phyloP scores from a whole-genome alignment of 2,888 invertebrate genomes.

The Catocala nupta region DNA sequence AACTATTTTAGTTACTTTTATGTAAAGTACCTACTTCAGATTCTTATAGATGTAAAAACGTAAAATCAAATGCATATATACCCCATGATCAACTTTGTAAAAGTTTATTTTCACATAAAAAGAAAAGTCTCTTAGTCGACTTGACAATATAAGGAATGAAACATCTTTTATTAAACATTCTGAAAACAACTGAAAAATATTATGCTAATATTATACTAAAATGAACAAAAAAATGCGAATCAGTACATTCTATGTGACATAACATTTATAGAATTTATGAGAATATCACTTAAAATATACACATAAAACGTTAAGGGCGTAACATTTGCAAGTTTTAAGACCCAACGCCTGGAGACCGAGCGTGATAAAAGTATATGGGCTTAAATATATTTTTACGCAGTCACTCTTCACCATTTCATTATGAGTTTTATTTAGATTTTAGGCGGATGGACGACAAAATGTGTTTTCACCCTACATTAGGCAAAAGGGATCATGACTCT shows the following conservation, averaged over 20 bases:
- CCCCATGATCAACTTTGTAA: neutral
- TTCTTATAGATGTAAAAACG: slow-evolving; percentile 32
- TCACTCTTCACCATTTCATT: slow-evolving; percentile 49
- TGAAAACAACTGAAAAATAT: slow-evolving; percentile 33
- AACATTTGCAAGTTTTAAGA: slow-evolving; percentile 64
- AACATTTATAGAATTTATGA: slow-evolving; percentile 71
- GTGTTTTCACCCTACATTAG: slow-evolving; percentile 35
- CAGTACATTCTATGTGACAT: slow-evolving; percentile 59
- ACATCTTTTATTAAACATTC: slow-evolving; percentile 20
- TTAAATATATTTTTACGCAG: slow-evolving; percentile 56
- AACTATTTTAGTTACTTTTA: slow-evolving; percentile 54
- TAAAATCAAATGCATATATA: slow-evolving; percentile 21
- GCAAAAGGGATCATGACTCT: slow-evolving; percentile 24
- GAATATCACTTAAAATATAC: slow-evolving; percentile 68
- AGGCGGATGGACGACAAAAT: slow-evolving; percentile 38
- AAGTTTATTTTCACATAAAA: neutral
- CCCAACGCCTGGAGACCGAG: slow-evolving; percentile 54
- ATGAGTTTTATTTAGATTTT: slow-evolving; percentile 54
- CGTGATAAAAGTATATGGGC: slow-evolving; percentile 65
- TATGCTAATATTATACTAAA: slow-evolving; percentile 39
- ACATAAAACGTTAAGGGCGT: slow-evolving; percentile 58
- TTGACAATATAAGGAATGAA: slow-evolving; percentile 22
- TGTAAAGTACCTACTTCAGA: slow-evolving; percentile 29
- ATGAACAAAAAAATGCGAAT: slow-evolving; percentile 55
- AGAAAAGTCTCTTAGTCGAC: slow-evolving; percentile 4